Evolutionary conservation across 2,888 invertebrate species (phyloP).

Genomic region (Heliconius aoede): DNA sequence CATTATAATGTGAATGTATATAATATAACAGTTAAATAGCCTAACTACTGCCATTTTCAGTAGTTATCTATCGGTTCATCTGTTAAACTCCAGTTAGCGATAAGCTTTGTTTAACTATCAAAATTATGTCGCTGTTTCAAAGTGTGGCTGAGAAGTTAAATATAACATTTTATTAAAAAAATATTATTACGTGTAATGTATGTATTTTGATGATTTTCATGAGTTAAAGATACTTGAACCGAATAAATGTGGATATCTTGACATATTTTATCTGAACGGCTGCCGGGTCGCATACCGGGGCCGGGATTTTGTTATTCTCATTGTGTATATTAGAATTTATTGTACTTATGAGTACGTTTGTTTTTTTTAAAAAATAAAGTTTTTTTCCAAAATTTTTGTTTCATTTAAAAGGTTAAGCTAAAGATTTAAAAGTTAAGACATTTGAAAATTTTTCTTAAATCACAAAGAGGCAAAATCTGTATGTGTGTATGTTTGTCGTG

Average conservation of each 20-base stretch:
- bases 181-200: neutral
- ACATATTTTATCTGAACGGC: conserved; percentile 3
- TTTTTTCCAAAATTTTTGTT: conserved; percentile 51
- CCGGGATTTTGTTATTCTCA: conserved; percentile 30
- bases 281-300: conserved; percentile 10
- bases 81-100: conserved; percentile 11
- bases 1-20: conserved; percentile 49
- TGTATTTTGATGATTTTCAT: conserved; percentile 11
- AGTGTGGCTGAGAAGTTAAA: conserved; percentile 2
- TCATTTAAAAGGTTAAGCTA: neutral
- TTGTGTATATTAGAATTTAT: conserved; percentile 55
- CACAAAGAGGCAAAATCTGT: too few relatives aligned
- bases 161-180: conserved; percentile 8
- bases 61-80: conserved; percentile 32
- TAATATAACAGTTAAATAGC: conserved; percentile 49
- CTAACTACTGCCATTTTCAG: conserved; percentile 54
- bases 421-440: too few relatives aligned
- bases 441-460: too few relatives aligned
- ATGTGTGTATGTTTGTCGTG: too few relatives aligned
- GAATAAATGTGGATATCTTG: conserved; percentile 16
- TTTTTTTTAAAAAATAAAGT: conserved; percentile 71
- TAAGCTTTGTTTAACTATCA: conserved; percentile 17
- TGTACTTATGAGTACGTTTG: conserved; percentile 72
- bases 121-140: conserved; percentile 17
- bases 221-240: neutral